Conservation (phyloP, 2,113 vertebrate genomes). For the Sinocyclocheilus anophthalmus region DNA sequence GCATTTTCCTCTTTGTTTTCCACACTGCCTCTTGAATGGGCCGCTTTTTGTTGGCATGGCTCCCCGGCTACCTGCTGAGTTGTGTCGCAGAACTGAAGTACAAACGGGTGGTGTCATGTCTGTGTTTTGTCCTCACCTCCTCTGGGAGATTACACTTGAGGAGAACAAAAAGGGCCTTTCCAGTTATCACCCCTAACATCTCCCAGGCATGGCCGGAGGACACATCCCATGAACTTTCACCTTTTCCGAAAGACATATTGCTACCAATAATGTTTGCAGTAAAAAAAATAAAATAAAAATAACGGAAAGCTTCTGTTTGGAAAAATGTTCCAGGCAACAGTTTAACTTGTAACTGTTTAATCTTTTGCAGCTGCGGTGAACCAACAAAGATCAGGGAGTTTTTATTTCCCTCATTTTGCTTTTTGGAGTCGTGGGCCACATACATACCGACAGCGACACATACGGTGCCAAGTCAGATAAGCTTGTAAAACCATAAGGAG, state of each 20-base stretch:
- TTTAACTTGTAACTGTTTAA: conserved; percentile 46
- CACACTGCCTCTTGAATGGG: conserved; percentile 8
- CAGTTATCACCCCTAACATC: conserved; percentile 48
- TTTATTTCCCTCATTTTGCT: conserved; percentile 56
- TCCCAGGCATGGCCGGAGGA: conserved; percentile 43
- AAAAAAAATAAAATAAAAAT: conserved; percentile 14
- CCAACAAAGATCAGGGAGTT: conserved; percentile 39
- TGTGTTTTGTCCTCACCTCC: conserved; percentile 57
- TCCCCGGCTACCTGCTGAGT: conserved; percentile 34
- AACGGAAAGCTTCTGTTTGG: conserved; percentile 39
- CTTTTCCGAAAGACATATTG: conserved; percentile 37
- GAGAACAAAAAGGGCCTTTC: conserved; percentile 17
- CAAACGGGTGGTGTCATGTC: conserved; percentile 44
- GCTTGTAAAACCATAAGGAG: conserved; percentile 75
- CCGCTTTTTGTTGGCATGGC: conserved; percentile 37
- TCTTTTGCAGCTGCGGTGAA: conserved; percentile 42
- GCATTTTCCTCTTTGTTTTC: conserved; percentile 34
- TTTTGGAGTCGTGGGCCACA: conserved; percentile 68
- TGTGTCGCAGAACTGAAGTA: conserved; percentile 34
- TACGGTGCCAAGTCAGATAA: conserved; percentile 72
- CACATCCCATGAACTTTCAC: conserved; percentile 36
- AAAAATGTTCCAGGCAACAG: conserved; percentile 49
- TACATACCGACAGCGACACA: conserved; percentile 72
- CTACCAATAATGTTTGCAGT: conserved; percentile 24
- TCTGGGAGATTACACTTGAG: conserved; percentile 33